Evolutionary conservation across 92 coral and sea anemone species (phyloP).

Genomic region (Porites cylindrica): DNA sequence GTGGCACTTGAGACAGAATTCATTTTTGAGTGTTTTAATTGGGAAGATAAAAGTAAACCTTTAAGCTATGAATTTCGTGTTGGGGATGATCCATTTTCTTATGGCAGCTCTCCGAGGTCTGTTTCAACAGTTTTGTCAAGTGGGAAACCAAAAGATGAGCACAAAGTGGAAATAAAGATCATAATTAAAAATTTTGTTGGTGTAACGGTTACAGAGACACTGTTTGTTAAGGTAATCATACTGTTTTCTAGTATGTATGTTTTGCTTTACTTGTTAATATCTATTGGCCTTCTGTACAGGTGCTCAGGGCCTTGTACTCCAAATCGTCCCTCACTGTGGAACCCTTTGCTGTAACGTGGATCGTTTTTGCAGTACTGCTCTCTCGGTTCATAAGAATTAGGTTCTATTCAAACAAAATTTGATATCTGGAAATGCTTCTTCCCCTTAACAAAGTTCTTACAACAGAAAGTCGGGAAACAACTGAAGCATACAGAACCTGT

Average conservation of each 20-base stretch:
- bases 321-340: too few relatives aligned
- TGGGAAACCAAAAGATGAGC: not conserved
- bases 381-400: too few relatives aligned
- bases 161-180: not conserved
- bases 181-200: constrained; percentile 12
- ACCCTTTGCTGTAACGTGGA: too few relatives aligned
- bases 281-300: too few relatives aligned
- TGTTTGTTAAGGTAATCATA: constrained; percentile 5
- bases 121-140: not conserved
- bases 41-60: constrained; percentile 17
- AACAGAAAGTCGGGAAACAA: too few relatives aligned
- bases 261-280: too few relatives aligned
- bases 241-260: not conserved
- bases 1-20: constrained; percentile 3
- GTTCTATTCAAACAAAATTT: too few relatives aligned
- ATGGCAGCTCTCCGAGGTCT: constrained; percentile 19
- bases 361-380: too few relatives aligned
- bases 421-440: too few relatives aligned
- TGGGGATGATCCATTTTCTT: not conserved
- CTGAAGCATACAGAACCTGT: too few relatives aligned
- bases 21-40: constrained; percentile 4
- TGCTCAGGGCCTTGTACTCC: too few relatives aligned
- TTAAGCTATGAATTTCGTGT: not conserved
- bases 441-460: too few relatives aligned
- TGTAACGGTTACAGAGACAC: not conserved